Evolutionary conservation across 1,140 invertebrate species (phyloP), one percentile per base, ranked within the genome.

Genomic region (Triops cancriformis): DNA sequence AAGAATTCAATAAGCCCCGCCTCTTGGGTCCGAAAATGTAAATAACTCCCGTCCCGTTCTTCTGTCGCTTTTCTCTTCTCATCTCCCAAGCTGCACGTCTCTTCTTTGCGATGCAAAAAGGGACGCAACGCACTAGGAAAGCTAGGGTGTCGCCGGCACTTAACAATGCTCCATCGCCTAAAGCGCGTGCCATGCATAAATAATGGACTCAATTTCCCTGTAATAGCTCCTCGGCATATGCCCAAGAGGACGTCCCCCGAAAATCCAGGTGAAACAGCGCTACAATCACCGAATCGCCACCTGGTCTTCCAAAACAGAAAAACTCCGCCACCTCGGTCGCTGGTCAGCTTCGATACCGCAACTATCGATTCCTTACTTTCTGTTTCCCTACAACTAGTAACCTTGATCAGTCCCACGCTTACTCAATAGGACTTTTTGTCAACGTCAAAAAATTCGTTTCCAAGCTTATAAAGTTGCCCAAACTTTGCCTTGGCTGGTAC

Each of bases 1-100:
- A 64, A 64, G 51, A 64, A 64, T 64, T 64, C 51, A 64, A 64
- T 64, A 64, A 64, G 51, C 51, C 14, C 51, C 51, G 23, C 51
- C 51, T 64, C 14, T 18, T 64, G 5, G 31, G 51, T 23, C 51
- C 14, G 2, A 64, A 23, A 64, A 64, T 64, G 51, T 64, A 64
- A 64, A 64, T 64, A 64, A 64, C 51, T 1, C 14, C 6, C 3
- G 11, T 45, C 51, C 18, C 51, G 10, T 64, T 18, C 23, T 5
- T 1, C n/a, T 64, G 5, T 1, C 23, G 51, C 14, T 3, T 64
- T 64, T 64, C 23, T 23, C 23, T 9, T 64, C 18, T 18, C 51
- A 64, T n/a, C 6, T 64, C 51, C 6, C 14, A 9, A 64, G 43
- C 18, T 45, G 11, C 11, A 45, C 11, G 51, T 23, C 51, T 64